Evolutionary conservation across 2,888 invertebrate genomes (phyloP), one percentile per base, ranked within the genome.

Genomic region (Oeneis ivallda): DNA sequence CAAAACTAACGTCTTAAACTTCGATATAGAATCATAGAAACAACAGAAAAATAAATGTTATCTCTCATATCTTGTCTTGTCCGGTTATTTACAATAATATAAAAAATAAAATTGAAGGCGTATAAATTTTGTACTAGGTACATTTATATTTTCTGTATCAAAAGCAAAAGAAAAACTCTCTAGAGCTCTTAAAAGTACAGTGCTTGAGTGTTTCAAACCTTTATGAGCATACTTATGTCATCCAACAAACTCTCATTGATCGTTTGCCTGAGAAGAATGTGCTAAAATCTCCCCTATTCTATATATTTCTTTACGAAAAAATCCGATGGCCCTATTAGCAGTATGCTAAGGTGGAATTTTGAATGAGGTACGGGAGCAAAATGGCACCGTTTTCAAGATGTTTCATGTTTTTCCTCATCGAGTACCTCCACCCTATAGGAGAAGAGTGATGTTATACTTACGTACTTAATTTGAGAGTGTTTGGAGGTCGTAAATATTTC

Each of bases 221-320:
- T 67, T 70, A 72, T 68, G 67, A 73, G 71, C 70, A 68, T 65
- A 70, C 74, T 79, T 76, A 76, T 77, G 70, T 72, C 72, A 75
- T 78, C 73, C 76, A 76, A 77, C 78, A 78, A 77, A 74, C 78
- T 76, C 76, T 77, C 82, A 83, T 82, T 76, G 85, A 84, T 81
- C 79, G 79, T 72, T 75, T 73, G 70, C 78, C 41, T 73, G 74
- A 74, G 78, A 81, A 79, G 79, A 71, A 77, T 77, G 74, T 74
- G 72, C 65, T 67, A 67, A 76, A 76, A 75, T 74, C 70, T 62
- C 74, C 73, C 75, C 37, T 9, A 37, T 74, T 71, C 60, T 71
- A 73, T 73, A 32, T 64, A 26, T 50, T 56, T 62, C 57, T 57
- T 57, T 39, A 50, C 50, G n/a, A 62, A 64, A 64, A 64, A 19